These are phyloP conservation scores for Psilopsiagon aymara DNA, from an alignment of 2,113 vertebrate species.

Conservation along the genomic window DNA sequence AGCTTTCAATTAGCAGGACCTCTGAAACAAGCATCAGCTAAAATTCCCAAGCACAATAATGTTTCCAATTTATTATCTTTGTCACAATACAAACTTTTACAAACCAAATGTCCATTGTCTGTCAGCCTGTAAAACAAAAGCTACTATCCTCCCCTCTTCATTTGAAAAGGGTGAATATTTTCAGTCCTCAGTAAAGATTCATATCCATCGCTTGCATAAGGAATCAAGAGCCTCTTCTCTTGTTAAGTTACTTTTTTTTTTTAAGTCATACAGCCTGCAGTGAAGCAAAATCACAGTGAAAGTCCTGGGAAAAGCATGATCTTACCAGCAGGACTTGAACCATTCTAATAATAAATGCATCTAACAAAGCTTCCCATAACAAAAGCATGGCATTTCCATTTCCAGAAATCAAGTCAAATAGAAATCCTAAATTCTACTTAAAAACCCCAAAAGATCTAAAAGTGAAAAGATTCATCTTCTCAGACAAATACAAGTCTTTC, in stretches of 20 bases:
- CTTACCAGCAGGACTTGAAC: slow-evolving; percentile 82
- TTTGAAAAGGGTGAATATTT: slow-evolving; percentile 70
- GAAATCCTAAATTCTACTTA: slow-evolving; percentile 85
- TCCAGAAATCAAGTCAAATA: slow-evolving; percentile 80
- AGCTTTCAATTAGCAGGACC: slow-evolving; percentile 52
- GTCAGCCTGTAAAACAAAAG: slow-evolving; percentile 81
- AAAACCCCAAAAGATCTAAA: slow-evolving; percentile 87
- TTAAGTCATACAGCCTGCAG: slow-evolving; percentile 73
- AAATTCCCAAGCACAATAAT: slow-evolving; percentile 72
- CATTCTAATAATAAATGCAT: slow-evolving; percentile 78
- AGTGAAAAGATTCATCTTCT: slow-evolving; percentile 79
- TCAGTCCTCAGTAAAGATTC: slow-evolving; percentile 73
- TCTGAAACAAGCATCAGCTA: slow-evolving; percentile 57
- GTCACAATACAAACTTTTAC: slow-evolving; percentile 91
- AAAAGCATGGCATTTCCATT: slow-evolving; percentile 78
- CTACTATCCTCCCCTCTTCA: slow-evolving; percentile 36
- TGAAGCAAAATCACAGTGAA: slow-evolving; percentile 92
- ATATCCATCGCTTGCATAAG: slow-evolving; percentile 70
- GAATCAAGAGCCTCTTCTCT: slow-evolving; percentile 74
- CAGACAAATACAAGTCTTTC: slow-evolving; percentile 76
- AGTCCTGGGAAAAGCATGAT: slow-evolving; percentile 86
- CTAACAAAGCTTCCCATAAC: slow-evolving; percentile 80
- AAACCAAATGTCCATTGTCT: slow-evolving; percentile 78
- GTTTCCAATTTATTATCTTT: slow-evolving; percentile 87
- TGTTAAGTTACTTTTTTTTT: slow-evolving; percentile 7